A percentile compares a stretch with the other conserved stretches of the same genome.
These are phyloP conservation scores for Phycodurus eques DNA, from an alignment of 2,113 vertebrate species.

Conservation along the genomic window DNA sequence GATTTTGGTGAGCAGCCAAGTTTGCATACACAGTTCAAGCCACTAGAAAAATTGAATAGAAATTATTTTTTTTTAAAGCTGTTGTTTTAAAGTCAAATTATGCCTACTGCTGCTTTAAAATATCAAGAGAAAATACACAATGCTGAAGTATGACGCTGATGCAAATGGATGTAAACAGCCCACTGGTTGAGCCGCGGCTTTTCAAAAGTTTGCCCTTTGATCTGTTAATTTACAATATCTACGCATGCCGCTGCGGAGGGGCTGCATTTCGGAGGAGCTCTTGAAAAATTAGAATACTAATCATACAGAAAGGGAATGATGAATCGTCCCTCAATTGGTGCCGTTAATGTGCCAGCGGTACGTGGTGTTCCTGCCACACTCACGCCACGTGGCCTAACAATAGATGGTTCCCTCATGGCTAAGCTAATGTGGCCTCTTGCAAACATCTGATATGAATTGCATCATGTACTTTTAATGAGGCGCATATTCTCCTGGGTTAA, in stretches of 20 bases:
- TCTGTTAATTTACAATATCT: conserved; percentile 40
- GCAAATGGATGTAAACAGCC: conserved; percentile 1
- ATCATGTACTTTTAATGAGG: conserved; percentile 69
- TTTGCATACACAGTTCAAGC: no score
- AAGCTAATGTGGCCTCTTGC: conserved; percentile 59
- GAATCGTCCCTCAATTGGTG: conserved; percentile 56
- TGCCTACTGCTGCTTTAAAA: not conserved
- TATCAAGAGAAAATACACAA: not conserved
- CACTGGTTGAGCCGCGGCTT: conserved; percentile 1
- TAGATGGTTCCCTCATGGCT: conserved; percentile 46
- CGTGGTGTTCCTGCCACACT: conserved; percentile 22
- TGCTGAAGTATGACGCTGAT: not conserved
- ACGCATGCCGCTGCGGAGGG: conserved; percentile 30
- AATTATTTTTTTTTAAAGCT: not conserved
- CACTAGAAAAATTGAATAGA: no score
- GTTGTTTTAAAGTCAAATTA: not conserved
- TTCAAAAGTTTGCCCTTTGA: conserved; percentile 38
- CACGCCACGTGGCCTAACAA: conserved; percentile 17
- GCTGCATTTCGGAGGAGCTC: conserved; percentile 44
- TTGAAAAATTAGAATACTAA: conserved; percentile 58
- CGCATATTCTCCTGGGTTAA: conserved; percentile 32
- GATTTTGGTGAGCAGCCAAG: not conserved
- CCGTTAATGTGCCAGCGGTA: conserved; percentile 41
- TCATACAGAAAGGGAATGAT: conserved; percentile 49
- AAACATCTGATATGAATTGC: conserved; percentile 65